These are phyloP conservation scores for Rotaria sp. DNA, from an alignment of 2,888 invertebrate genomes.

Conservation along the genomic window DNA sequence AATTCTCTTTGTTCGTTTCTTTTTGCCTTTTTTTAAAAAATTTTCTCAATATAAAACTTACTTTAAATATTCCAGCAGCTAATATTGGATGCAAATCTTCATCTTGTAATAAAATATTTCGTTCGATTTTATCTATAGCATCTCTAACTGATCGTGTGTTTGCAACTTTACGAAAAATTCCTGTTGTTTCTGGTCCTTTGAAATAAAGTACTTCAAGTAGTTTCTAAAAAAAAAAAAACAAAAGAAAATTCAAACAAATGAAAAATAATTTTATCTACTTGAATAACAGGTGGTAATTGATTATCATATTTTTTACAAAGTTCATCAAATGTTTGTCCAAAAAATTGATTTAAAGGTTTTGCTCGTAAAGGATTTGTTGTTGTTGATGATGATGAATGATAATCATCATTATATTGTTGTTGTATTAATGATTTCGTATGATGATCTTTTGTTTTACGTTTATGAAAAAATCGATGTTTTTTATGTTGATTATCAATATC, in stretches of 20 bases:
- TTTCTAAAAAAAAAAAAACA: neutral
- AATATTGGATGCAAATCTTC: conserved; percentile 5
- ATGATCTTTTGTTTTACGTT: neutral
- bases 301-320: neutral
- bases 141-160: conserved; percentile 16
- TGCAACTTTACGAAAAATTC: conserved; percentile 24
- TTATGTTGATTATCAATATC: neutral
- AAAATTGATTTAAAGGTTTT: neutral
- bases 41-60: neutral
- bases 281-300: neutral
- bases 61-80: conserved; percentile 20
- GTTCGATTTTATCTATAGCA: neutral
- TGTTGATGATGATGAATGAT: neutral
- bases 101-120: neutral
- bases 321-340: neutral
- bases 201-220: neutral
- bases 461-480: conserved; percentile 21
- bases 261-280: neutral
- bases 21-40: too few relatives aligned
- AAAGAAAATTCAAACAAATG: too few relatives aligned
- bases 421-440: neutral
- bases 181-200: conserved; percentile 21
- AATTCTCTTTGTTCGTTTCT: too few relatives aligned
- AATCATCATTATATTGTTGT: neutral
- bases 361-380: neutral